A percentile compares a stretch with the other conserved stretches of the same genome.
Conservation (phyloP, 2,888 invertebrate genomes). For the Nymphalis urticae region DNA sequence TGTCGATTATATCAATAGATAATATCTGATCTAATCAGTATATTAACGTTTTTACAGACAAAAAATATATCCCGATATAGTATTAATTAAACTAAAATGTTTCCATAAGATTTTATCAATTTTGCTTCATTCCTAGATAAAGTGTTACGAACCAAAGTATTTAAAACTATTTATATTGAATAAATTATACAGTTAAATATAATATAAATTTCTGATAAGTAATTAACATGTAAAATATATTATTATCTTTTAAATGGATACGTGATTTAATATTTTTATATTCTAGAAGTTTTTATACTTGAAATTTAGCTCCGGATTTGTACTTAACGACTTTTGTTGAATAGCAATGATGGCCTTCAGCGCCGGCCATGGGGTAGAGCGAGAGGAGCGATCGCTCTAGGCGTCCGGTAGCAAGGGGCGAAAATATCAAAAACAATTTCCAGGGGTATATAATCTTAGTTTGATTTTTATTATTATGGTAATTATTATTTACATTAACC, state of each 20-base stretch:
- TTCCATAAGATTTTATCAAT: background rate
- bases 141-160: background rate
- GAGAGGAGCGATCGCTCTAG: too few relatives aligned
- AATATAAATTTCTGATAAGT: conserved; percentile 1
- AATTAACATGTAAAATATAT: background rate
- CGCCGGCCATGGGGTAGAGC: too few relatives aligned
- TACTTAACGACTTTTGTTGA: too few relatives aligned
- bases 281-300: background rate
- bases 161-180: conserved; percentile 1
- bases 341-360: too few relatives aligned
- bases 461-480: too few relatives aligned
- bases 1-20: background rate
- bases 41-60: background rate
- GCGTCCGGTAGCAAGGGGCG: too few relatives aligned
- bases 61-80: background rate
- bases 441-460: too few relatives aligned
- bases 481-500: too few relatives aligned
- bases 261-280: background rate
- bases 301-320: too few relatives aligned
- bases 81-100: conserved; percentile 1
- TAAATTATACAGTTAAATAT: conserved; percentile 2
- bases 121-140: background rate
- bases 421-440: too few relatives aligned
- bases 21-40: background rate
- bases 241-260: background rate